Evolutionary conservation across 2,113 vertebrate genomes (phyloP).

Genomic region (Grantiella picta): DNA sequence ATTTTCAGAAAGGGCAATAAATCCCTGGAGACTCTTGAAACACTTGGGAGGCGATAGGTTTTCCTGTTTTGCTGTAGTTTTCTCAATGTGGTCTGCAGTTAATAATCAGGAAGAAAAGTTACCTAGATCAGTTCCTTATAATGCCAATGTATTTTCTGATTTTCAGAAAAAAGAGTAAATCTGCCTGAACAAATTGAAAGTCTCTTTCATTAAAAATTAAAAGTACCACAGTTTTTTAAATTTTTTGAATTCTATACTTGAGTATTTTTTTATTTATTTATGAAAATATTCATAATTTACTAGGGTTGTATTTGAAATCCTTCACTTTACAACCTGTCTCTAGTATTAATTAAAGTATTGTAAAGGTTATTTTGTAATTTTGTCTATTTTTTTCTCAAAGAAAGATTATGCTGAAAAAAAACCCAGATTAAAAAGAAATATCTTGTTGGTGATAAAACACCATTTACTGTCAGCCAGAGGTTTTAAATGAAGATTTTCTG

Average conservation of each 20-base stretch:
- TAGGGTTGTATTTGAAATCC: background rate
- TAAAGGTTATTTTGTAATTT: background rate
- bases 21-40: slow-evolving; percentile 52
- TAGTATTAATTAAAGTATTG: background rate
- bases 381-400: background rate
- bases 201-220: background rate
- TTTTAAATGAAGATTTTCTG: background rate
- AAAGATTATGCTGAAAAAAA: background rate
- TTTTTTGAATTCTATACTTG: background rate
- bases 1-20: slow-evolving; percentile 62
- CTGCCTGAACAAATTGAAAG: background rate
- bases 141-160: slow-evolving; percentile 12
- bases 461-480: background rate
- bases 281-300: background rate
- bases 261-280: background rate
- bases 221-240: background rate
- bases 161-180: background rate
- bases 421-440: background rate
- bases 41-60: slow-evolving; percentile 21
- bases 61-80: slow-evolving; percentile 38
- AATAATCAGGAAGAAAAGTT: slow-evolving; percentile 53
- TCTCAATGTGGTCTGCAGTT: slow-evolving; percentile 39
- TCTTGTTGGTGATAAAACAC: background rate
- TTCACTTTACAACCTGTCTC: background rate
- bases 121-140: slow-evolving; percentile 39